Evolutionary conservation across 92 coral and sea anemone genomes (phyloP).

Genomic region (Desmophyllum pertusum): DNA sequence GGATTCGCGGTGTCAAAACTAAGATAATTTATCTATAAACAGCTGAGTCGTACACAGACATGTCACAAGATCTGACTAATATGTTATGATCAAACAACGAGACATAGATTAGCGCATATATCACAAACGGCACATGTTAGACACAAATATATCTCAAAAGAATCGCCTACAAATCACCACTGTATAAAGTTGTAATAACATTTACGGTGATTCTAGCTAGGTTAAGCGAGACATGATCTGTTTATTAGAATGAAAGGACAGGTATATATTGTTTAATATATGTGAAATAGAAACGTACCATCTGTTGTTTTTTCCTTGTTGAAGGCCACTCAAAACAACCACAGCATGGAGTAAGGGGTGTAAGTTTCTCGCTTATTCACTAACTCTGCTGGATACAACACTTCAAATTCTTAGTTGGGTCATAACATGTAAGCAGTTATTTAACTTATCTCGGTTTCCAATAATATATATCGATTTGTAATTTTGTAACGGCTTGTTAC

Average conservation of each 20-base stretch:
- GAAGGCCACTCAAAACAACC: constrained; percentile 27
- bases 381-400: constrained; percentile 27
- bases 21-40: neutral
- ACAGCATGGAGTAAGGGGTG: constrained; percentile 35
- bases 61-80: neutral
- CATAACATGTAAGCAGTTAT: constrained; percentile 1
- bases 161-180: neutral
- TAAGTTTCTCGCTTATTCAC: constrained; percentile 26
- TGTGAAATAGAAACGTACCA: constrained; percentile 17
- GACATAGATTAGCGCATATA: neutral
- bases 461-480: neutral
- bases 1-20: neutral
- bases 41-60: neutral
- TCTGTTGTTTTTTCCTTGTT: constrained; percentile 25
- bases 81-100: neutral
- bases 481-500: neutral
- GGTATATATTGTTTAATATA: constrained; percentile 13
- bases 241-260: neutral
- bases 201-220: neutral
- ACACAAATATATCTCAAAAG: neutral
- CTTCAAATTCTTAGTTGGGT: neutral
- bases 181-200: neutral
- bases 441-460: neutral
- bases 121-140: neutral
- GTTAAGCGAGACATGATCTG: constrained; percentile 1